Conservation (phyloP, 2,113 vertebrate genomes). For the Dascyllus trimaculatus region DNA sequence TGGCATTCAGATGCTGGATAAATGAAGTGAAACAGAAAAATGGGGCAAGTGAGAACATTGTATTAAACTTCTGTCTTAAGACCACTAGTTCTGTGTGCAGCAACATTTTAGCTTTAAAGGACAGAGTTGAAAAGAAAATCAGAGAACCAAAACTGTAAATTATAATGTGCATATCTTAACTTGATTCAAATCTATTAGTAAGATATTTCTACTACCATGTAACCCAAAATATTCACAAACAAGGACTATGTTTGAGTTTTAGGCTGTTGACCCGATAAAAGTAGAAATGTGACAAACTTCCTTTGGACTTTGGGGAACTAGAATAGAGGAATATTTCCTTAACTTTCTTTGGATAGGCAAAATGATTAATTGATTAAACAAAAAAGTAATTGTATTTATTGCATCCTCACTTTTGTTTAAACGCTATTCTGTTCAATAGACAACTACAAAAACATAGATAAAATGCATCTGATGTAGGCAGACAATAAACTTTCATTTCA, state of each 20-base stretch:
- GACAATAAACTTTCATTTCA: neutral
- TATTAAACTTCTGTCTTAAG: neutral
- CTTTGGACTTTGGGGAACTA: neutral
- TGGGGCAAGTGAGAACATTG: neutral
- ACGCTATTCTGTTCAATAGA: neutral
- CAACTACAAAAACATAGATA: neutral
- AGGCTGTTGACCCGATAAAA: no score
- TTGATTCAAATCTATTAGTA: no score
- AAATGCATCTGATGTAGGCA: neutral
- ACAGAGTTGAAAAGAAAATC: no score
- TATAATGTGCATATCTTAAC: no score
- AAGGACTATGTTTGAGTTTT: no score
- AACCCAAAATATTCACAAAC: no score
- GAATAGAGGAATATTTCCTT: neutral
- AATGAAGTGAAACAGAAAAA: neutral
- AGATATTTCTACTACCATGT: no score
- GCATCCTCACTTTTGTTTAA: no score
- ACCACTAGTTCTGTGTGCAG: neutral
- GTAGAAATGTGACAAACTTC: neutral
- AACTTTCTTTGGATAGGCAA: neutral
- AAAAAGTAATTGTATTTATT: no score
- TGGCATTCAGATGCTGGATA: constrained; percentile 89
- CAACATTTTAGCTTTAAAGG: no score
- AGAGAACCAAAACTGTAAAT: no score
- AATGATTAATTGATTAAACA: neutral